Evolutionary conservation across 2,797 vertebrate species (phyloP), one percentile per base, ranked within the genome.

Genomic region (Anabacerthia variegaticeps): DNA sequence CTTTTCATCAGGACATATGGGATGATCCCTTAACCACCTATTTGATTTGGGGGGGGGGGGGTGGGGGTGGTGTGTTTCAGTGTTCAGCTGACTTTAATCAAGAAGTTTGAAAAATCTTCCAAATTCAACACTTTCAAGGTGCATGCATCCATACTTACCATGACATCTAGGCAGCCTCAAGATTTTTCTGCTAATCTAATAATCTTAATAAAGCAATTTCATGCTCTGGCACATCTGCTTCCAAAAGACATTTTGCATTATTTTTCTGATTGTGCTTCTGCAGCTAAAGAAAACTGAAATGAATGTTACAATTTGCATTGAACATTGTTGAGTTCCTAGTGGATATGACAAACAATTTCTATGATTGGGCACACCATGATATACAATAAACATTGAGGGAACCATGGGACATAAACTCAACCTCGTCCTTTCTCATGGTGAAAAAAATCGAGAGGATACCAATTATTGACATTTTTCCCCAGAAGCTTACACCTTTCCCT

Each of bases 191-290:
- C 44, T 92, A 87, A 89, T 77, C 68, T 89, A 80, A 76, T 91
- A 92, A 79, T 83, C 37, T 54, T 91, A 82, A 78, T 5, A 14
- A 75, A 83, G 65, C 34, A 87, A 91, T 92, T 89, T 89, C 89
- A 91, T 65, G 78, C 81, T 91, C 27, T 76, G 91, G 51, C 32
- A 94, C 68, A 84, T 85, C 88, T 89, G 74, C 84, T 87, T 94
- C 61, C 54, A 74, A 56, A 93, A 91, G 37, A 72, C 21, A 62
- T 63, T 91, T 89, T 79, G 51, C 59, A 52, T 20, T 44, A 63
- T 89, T 91, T 86, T 89, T 80, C 65, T 80, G 62, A 68, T 55
- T 90, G 55, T 75, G 58, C 72, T 88, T 75, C 76, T 93, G 23
- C 65, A 61, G 56, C n/a, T 76, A 56, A 83, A 88, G 68, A 75